Conservation (phyloP, 2,113 vertebrate genomes). For the Phrynocephalus versicolor region DNA sequence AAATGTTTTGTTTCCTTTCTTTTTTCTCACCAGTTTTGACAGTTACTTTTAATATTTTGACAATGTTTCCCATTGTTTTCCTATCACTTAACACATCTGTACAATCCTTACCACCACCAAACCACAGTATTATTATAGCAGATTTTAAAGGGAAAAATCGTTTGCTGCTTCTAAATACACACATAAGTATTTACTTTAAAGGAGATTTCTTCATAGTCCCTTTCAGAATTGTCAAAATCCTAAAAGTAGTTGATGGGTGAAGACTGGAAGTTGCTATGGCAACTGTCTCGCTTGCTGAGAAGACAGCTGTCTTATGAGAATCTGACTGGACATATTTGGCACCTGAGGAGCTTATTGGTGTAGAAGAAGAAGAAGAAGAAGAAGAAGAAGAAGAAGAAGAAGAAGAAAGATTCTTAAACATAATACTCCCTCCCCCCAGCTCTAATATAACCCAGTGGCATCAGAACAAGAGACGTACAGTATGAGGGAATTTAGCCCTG, state of each 20-base stretch:
- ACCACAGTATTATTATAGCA: neutral
- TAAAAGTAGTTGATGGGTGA: slow-evolving; percentile 78
- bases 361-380: slow-evolving; percentile 46
- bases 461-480: neutral
- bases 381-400: neutral
- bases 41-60: slow-evolving; percentile 7
- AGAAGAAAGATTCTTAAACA: slow-evolving; percentile 57
- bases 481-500: neutral
- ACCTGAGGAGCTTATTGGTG: slow-evolving; percentile 61
- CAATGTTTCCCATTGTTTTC: neutral
- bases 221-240: slow-evolving; percentile 77
- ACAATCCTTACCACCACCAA: neutral
- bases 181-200: slow-evolving; percentile 15
- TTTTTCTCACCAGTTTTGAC: neutral
- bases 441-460: slow-evolving; percentile 9
- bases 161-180: neutral
- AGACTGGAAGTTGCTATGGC: slow-evolving; percentile 71
- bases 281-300: slow-evolving; percentile 69
- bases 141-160: neutral
- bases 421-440: slow-evolving; percentile 48
- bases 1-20: neutral
- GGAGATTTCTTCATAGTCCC: slow-evolving; percentile 69
- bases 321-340: slow-evolving; percentile 66
- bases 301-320: slow-evolving; percentile 62
- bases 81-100: neutral